These are phyloP conservation scores for Buphagus erythrorhynchus DNA, from an alignment of 2,797 vertebrate species.

Conservation along the genomic window DNA sequence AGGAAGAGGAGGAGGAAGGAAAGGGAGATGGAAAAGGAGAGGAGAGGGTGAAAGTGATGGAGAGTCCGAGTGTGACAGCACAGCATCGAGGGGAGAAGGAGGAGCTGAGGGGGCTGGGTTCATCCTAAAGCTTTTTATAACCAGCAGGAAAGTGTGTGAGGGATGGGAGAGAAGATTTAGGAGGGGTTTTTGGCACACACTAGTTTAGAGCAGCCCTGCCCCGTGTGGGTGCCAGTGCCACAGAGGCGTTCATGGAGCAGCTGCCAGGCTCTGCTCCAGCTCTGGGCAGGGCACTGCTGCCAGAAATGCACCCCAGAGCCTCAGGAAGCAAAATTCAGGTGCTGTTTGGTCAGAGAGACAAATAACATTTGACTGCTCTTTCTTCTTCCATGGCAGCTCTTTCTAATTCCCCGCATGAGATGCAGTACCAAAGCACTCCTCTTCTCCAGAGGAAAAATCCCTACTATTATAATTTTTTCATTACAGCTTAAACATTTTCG, in stretches of 20 bases:
- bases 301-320: background rate
- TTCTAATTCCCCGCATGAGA: background rate
- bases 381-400: background rate
- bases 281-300: background rate
- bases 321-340: background rate
- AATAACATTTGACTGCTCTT: background rate
- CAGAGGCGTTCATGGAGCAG: rapidly evolving
- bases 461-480: background rate
- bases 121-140: rapidly evolving
- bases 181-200: rapidly evolving
- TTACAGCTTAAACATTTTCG: constrained; percentile 15
- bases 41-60: background rate
- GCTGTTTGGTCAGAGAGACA: background rate
- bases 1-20: background rate
- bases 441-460: background rate
- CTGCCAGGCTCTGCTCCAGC: background rate
- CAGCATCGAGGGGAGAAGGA: rapidly evolving
- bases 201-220: rapidly evolving
- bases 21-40: background rate
- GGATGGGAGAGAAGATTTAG: background rate
- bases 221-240: rapidly evolving
- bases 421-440: rapidly evolving
- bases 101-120: rapidly evolving
- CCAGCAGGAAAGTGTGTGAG: background rate
- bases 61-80: rapidly evolving